Evolutionary conservation across 2,797 vertebrate genomes (phyloP).

Genomic region (Corythornis leucogaster): DNA sequence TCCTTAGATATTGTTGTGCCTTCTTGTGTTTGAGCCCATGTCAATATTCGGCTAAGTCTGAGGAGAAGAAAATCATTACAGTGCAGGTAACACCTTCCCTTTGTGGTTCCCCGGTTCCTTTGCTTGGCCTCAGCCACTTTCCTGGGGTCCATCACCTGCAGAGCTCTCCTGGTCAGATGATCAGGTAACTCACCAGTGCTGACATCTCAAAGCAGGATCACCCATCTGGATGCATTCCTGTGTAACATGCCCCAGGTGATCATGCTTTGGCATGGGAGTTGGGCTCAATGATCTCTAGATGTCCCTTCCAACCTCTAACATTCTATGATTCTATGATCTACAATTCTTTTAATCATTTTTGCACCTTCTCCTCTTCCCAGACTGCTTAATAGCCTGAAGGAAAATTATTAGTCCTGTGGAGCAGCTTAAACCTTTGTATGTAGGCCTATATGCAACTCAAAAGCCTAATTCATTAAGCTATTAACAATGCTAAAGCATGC

Average conservation of each 20-base stretch:
- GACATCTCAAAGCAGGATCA: too few relatives aligned
- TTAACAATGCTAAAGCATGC: neutral
- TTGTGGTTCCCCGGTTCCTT: neutral
- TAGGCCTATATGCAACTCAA: neutral
- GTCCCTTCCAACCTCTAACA: too few relatives aligned
- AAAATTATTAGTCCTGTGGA: neutral
- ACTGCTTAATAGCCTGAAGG: neutral
- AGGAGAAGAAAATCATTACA: neutral
- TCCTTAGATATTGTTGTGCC: neutral
- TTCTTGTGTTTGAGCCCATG: neutral
- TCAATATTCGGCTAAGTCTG: neutral
- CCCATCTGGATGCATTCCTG: too few relatives aligned
- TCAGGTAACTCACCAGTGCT: neutral
- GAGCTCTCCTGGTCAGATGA: neutral
- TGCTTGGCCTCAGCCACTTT: rapidly evolving
- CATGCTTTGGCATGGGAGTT: too few relatives aligned
- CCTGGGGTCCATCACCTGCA: neutral
- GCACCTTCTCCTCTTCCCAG: neutral
- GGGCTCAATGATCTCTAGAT: too few relatives aligned
- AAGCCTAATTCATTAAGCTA: constrained; percentile 15
- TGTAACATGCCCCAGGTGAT: too few relatives aligned
- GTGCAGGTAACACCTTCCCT: neutral
- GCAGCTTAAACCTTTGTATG: neutral
- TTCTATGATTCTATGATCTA: neutral
- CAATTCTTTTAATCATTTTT: neutral